Base-by-base conservation (phyloP, 2,113 vertebrate species). In the Sorex araneus region DNA sequence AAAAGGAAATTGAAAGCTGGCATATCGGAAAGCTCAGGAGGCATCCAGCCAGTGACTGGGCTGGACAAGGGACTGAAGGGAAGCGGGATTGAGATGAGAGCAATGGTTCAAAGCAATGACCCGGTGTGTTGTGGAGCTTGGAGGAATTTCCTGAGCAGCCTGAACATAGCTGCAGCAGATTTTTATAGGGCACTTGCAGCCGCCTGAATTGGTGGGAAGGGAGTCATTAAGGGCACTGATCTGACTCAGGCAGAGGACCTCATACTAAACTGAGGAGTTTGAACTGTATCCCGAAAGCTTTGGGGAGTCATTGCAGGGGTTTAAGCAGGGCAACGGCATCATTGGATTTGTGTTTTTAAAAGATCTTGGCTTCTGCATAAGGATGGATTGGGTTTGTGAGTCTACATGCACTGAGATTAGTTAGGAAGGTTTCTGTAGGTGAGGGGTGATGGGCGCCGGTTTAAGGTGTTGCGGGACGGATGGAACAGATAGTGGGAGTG, bases 221-320 rank as follows among this genome's bases (percentile, higher is more conserved):
- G 91, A 97, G 81, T 77, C 66, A 25, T 96, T 94, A 94, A 92
- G 89, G 93, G 89, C 84, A 95, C 84, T 88, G 91, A 96, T 95
- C 94, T 96, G 89, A 64, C 87, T 94, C 77, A 89, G 93, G 40
- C 73, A 82, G 60, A 94, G 84, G 80, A 47, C 69, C 78, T 89
- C 0, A 1, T 75, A 93, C 93, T 91, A 87, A 92, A 89, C 91
- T 70, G 84, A 90, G 0, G 32, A 77, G 45, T 77, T 81, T 80
- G 73, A 95, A 84, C 91, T 89, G 69, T 47, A 83, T 88, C 84
- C 45, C 30, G 54, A 93, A 91, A 89, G 87, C 87, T 94, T 87
- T 47, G 19, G 91, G 84, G 93, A 96, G 64, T 60, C 92, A 84
- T 92, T n/a, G 8, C 0, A 1, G 57, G n/a, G 40, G 64, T 95